A percentile compares a stretch with the other conserved stretches of the same genome.
phyloP scores from a whole-genome alignment of 2,113 vertebrate genomes.

The Syngnathus scovelli region DNA sequence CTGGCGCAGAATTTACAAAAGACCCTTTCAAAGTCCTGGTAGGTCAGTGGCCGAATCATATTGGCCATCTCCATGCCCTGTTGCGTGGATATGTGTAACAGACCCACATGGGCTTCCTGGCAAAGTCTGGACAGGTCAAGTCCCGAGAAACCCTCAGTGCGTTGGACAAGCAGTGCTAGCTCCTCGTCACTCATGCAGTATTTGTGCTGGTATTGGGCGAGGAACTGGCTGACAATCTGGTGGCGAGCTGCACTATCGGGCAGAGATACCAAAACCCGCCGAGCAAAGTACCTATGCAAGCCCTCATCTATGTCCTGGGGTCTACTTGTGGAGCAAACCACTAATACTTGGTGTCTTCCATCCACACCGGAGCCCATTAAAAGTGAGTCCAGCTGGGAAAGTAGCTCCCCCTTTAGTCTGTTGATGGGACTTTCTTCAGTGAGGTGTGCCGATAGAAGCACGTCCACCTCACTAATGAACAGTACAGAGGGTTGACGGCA shows the following conservation, averaged over 20 bases:
- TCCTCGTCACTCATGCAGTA: conserved; percentile 96
- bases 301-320: conserved; percentile 96
- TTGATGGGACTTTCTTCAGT: conserved; percentile 87
- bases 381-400: conserved; percentile 90
- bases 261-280: conserved; percentile 89
- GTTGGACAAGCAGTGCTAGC: conserved; percentile 91
- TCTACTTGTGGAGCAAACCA: conserved; percentile 94
- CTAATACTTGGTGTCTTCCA: conserved; percentile 82
- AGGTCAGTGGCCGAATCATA: conserved; percentile 91
- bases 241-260: conserved; percentile 87
- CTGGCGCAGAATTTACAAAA: conserved; percentile 98
- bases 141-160: conserved; percentile 92
- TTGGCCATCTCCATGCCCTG: conserved; percentile 89
- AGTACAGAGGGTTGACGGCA: conserved; percentile 91
- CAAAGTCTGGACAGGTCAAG: conserved; percentile 90
- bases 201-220: conserved; percentile 95
- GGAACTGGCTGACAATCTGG: conserved; percentile 91
- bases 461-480: conserved; percentile 92
- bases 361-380: conserved; percentile 87
- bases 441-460: conserved; percentile 89
- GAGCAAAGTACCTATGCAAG: conserved; percentile 90
- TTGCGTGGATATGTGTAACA: conserved; percentile 81
- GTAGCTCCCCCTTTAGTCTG: conserved; percentile 88
- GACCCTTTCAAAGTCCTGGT: conserved; percentile 95
- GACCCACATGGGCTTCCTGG: conserved; percentile 88